Evolutionary conservation across 2,113 vertebrate genomes (phyloP).

Genomic region (Taxidea taxus): DNA sequence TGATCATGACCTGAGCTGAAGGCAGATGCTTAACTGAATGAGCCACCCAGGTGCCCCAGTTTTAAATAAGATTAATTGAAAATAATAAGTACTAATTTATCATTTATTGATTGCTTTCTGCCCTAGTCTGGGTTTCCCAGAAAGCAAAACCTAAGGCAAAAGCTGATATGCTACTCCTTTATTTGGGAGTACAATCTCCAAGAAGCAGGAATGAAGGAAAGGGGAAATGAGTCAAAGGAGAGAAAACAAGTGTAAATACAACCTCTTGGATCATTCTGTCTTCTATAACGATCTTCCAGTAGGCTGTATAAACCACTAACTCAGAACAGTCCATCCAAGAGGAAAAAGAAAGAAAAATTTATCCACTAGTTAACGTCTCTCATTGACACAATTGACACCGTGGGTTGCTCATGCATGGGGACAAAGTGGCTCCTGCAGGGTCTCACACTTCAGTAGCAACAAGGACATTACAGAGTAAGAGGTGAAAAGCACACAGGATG

Average conservation of each 20-base stretch:
- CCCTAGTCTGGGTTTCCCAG: neutral
- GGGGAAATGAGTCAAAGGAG: neutral
- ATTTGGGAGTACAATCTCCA: neutral
- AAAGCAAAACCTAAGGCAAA: neutral
- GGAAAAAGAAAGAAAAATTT: neutral
- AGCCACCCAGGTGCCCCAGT: too few species aligned
- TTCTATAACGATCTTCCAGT: neutral
- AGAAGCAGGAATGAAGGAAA: neutral
- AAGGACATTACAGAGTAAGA: neutral
- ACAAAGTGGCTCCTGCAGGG: neutral
- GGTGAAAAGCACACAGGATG: neutral
- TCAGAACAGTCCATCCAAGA: neutral
- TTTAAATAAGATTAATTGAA: neutral
- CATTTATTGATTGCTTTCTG: neutral
- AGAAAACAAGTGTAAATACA: neutral
- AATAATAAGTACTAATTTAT: neutral
- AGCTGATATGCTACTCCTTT: neutral
- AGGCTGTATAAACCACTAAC: neutral
- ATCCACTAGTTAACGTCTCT: neutral
- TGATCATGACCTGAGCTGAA: too few species aligned
- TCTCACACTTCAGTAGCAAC: neutral
- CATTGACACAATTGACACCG: neutral
- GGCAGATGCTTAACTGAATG: too few species aligned
- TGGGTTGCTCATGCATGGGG: neutral
- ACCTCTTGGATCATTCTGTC: neutral